Evolutionary conservation across 1,140 invertebrate genomes (phyloP), one percentile per base, ranked within the genome.

Genomic region (Manduca sexta): DNA sequence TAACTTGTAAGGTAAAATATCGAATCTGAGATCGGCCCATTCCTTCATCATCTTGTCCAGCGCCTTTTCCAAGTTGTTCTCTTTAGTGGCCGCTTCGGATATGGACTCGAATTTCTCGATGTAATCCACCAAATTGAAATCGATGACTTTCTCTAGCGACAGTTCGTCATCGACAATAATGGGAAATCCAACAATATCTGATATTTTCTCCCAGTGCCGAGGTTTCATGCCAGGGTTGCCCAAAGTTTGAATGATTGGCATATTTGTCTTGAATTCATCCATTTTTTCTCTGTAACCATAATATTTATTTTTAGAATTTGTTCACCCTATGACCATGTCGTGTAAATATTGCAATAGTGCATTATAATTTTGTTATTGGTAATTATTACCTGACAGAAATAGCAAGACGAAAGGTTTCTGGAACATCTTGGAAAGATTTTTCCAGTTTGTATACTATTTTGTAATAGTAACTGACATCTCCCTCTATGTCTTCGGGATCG

Each of bases 201-300:
- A 97, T 8, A 99, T 92, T 82, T 95, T 93, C 68, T 98, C 96
- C 97, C 97, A 99, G 80, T 99, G 97, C 7, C 97, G 89, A 8
- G 91, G 91, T 69, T 98, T 94, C 88, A 99, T 91, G 29, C 93
- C 96, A 3, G 97, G 96, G 89, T 98, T 99, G 33, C 97, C 97
- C 1, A 99, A 84, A 0, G 95, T 97, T 69, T 93, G 90, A 42
- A 99, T 93, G 4, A 98, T 91, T 0, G 97, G 95, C 89, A 98
- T 89, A 71, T 98, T 91, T 37, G 94, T 93, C 53, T 93, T 93
- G 81, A 99, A 98, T 12, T 93, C 92, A 69, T 98, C 97, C 51
- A 98, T 95, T 78, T 90, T 91, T 49, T 80, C 84, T 69, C 92
- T 86, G 40, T 38, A 75, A 71, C n/a, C 12, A 30, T 13, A 35